phyloP scores from a whole-genome alignment of 2,797 vertebrate species.

The Prionace glauca region DNA sequence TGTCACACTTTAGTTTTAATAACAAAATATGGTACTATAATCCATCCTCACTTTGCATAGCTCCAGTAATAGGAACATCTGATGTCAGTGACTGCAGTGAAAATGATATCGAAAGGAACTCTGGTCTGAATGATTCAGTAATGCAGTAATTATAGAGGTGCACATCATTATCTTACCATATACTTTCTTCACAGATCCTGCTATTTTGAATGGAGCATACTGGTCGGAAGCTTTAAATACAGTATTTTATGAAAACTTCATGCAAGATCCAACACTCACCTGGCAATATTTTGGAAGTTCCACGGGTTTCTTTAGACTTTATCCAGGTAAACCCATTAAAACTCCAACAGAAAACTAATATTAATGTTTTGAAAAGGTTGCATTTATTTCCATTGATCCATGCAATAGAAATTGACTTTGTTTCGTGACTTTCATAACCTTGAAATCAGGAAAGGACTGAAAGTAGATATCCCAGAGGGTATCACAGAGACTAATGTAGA shows the following conservation, averaged over 20 bases:
- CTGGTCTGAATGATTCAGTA: neutral
- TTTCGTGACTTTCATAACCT: neutral
- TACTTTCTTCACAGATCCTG: slow-evolving; percentile 62
- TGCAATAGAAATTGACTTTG: neutral
- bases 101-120: neutral
- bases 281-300: slow-evolving; percentile 97
- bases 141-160: neutral
- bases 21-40: neutral
- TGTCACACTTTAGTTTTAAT: neutral
- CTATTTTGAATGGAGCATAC: slow-evolving; percentile 83
- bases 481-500: neutral
- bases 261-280: slow-evolving; percentile 83
- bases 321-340: slow-evolving; percentile 66
- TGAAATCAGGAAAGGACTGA: neutral
- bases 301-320: slow-evolving; percentile 88
- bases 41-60: neutral
- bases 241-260: slow-evolving; percentile 84
- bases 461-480: neutral
- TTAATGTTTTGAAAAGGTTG: neutral
- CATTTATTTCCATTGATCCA: neutral
- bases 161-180: neutral
- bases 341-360: too few relatives aligned
- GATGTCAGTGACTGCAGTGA: neutral
- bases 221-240: slow-evolving; percentile 91
- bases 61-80: neutral